Evolutionary conservation across 2,113 vertebrate genomes (phyloP), one percentile per base, ranked within the genome.

Genomic region (Pundamilia nyererei): DNA sequence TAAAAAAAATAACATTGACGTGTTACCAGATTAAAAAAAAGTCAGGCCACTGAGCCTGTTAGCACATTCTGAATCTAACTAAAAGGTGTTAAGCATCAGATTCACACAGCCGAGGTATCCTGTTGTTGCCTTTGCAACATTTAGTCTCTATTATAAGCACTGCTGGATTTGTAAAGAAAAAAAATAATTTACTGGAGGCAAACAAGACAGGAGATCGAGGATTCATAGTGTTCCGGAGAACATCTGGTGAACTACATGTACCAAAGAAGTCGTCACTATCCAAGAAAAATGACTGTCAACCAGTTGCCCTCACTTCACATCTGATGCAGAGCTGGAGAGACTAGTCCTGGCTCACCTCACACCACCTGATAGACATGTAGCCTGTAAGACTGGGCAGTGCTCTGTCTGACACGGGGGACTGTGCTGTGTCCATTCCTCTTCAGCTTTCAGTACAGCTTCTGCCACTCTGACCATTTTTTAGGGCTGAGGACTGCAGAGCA

Each of bases 1-100:
- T 49, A 49, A 49, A 77, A 75, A 75, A 72, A 77, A 15, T 6
- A 72, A 45, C 24, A 47, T 15, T 1, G 14, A 75, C 9, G 4
- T 75, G 40, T 19, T 51, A 49, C 5, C 45, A n/a, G 45, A 31
- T 77, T 3, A 21, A 11, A 15, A 5, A 19, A n/a, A 49, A 49
- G 26, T 51, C 26, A 77, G 45, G 17, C 72, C 10, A 29, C 17
- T 33, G 45, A 49, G 26, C 15, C 10, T 33, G 2, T 51, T 75
- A 49, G 42, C 70, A 49, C 24, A 75, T 75, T 75, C 42, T 75
- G 15, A 75, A 47, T 75, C 70, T 10, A 75, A 29, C 42, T 75
- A 0, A 47, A 75, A 75, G 70, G 15, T 19, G 24, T 75, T 29
- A 47, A 47, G 0, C 42, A 47, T 47, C 40, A 11, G 68, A 17